Conservation (phyloP, 2,888 invertebrate species). For the Himalopsyche anomala region DNA sequence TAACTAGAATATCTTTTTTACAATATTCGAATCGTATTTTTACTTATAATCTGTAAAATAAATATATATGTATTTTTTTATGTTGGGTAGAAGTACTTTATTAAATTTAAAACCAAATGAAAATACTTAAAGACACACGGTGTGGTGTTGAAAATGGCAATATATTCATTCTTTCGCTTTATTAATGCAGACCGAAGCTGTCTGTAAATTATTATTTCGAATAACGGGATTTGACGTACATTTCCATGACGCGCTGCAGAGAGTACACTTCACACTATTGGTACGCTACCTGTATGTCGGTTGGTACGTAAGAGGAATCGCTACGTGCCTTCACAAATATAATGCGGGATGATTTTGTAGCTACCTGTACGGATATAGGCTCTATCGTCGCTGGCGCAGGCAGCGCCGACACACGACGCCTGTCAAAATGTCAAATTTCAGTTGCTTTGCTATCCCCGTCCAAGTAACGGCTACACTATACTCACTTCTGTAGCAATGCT, state of each 20-base stretch:
- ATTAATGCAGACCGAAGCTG: neutral
- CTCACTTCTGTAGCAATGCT: conserved; percentile 41
- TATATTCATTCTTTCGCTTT: neutral
- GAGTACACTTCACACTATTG: neutral
- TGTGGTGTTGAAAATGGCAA: too few species aligned
- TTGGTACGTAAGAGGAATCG: conserved; percentile 32
- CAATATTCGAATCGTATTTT: too few species aligned
- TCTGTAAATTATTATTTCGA: neutral
- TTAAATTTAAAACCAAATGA: too few species aligned
- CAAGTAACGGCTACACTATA: conserved; percentile 52
- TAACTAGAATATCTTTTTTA: too few species aligned
- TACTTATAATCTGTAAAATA: too few species aligned
- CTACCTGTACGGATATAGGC: conserved; percentile 44
- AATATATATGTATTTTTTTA: too few species aligned
- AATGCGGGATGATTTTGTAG: conserved; percentile 61
- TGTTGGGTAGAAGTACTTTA: too few species aligned
- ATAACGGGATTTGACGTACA: conserved; percentile 50
- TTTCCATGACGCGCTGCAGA: conserved; percentile 8
- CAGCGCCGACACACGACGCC: conserved; percentile 67
- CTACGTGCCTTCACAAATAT: conserved; percentile 65
- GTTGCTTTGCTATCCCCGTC: conserved; percentile 68
- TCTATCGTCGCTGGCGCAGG: conserved; percentile 61
- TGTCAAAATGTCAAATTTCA: conserved; percentile 80
- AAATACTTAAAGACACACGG: too few species aligned
- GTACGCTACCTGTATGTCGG: neutral